These are phyloP conservation scores for Ecliptopera silaceata DNA, from an alignment of 2,888 invertebrate species.

Conservation along the genomic window DNA sequence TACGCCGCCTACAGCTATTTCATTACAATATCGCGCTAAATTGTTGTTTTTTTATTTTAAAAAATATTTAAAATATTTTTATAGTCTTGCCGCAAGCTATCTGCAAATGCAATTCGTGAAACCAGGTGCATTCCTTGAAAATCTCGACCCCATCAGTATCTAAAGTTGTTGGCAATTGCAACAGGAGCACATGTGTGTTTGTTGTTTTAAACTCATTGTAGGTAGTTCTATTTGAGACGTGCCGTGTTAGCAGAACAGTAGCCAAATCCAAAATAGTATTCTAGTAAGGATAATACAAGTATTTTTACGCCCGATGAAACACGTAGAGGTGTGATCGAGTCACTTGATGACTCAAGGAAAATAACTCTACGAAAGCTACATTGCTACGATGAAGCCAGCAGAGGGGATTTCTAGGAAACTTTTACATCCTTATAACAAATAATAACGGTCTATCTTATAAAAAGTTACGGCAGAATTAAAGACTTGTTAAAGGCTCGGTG, in stretches of 20 bases:
- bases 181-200: constrained; percentile 73
- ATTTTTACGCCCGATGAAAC: too few relatives aligned
- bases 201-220: constrained; percentile 62
- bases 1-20: neutral
- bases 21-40: constrained; percentile 3
- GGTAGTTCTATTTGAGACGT: constrained; percentile 61
- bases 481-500: too few relatives aligned
- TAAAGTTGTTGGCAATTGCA: constrained; percentile 56
- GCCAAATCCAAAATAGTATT: constrained; percentile 31
- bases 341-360: too few relatives aligned
- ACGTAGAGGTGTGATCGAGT: too few relatives aligned
- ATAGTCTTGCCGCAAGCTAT: constrained; percentile 12
- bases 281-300: neutral
- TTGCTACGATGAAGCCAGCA: too few relatives aligned
- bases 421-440: too few relatives aligned
- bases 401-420: too few relatives aligned
- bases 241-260: constrained; percentile 65
- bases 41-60: constrained; percentile 5
- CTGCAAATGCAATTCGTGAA: constrained; percentile 12
- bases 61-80: constrained; percentile 7
- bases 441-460: too few relatives aligned
- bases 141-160: constrained; percentile 63
- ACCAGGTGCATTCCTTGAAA: constrained; percentile 54
- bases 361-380: too few relatives aligned
- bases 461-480: too few relatives aligned